A percentile compares a stretch with the other conserved stretches of the same genome.
Conservation (phyloP, 2,113 vertebrate species). For the Toxotes chatareus region DNA sequence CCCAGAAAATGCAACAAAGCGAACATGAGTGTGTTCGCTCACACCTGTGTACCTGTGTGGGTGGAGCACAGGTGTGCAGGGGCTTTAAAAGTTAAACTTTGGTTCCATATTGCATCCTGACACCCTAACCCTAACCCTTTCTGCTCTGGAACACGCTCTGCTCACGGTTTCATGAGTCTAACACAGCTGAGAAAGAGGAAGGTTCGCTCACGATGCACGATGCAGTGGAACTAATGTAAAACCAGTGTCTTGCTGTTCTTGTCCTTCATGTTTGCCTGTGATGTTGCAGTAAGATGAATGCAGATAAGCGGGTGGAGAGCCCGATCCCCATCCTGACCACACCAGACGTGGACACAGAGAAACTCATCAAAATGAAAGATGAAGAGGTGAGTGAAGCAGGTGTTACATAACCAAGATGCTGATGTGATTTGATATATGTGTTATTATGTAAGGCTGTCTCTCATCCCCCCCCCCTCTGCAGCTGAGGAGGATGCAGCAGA, state of each 20-base stretch:
- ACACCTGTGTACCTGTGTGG: too few relatives aligned
- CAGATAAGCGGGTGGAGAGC: constrained; percentile 92
- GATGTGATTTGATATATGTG: constrained; percentile 32
- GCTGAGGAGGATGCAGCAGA: constrained; percentile 84
- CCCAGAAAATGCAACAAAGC: too few relatives aligned
- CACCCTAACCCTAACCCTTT: too few relatives aligned
- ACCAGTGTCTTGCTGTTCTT: background rate
- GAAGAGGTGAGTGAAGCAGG: constrained; percentile 87
- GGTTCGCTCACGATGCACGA: too few relatives aligned
- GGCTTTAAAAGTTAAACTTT: too few relatives aligned
- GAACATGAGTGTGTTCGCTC: too few relatives aligned
- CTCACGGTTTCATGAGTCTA: too few relatives aligned
- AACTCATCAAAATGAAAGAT: constrained; percentile 95
- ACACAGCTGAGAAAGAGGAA: too few relatives aligned
- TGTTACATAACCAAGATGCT: constrained; percentile 14
- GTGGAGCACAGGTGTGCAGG: too few relatives aligned
- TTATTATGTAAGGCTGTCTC: constrained; percentile 30
- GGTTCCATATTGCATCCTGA: too few relatives aligned
- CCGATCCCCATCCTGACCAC: constrained; percentile 91
- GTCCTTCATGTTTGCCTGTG: background rate
- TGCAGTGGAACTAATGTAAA: background rate
- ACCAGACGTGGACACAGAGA: constrained; percentile 91
- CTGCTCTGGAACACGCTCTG: too few relatives aligned
- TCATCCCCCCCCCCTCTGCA: constrained; percentile 38
- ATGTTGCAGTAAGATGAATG: constrained; percentile 88